Evolutionary conservation across 2,113 vertebrate genomes (phyloP).

Genomic region (Emydocephalus ijimae): DNA sequence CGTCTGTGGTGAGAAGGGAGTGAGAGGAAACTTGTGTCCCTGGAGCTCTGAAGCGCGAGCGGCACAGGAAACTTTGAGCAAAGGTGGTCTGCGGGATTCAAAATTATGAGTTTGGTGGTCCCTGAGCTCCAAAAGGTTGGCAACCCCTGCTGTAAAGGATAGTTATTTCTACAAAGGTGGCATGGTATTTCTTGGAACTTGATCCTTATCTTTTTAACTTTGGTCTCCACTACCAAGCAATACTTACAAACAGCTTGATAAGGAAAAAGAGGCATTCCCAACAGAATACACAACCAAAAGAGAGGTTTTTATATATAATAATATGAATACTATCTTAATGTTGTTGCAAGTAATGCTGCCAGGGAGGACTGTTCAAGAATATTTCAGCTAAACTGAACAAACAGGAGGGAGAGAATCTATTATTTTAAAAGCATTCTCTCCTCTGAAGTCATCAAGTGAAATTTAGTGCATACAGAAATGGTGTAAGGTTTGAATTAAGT

Average conservation of each 20-base stretch:
- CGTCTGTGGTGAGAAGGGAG: too few relatives aligned
- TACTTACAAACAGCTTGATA: not conserved
- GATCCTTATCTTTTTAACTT: not conserved
- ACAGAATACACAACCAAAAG: not conserved
- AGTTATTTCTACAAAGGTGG: not conserved
- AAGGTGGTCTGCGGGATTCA: too few relatives aligned
- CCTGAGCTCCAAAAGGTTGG: too few relatives aligned
- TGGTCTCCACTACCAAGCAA: not conserved
- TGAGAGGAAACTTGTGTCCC: too few relatives aligned
- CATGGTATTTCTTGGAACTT: not conserved
- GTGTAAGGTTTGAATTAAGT: not conserved
- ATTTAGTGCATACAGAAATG: not conserved
- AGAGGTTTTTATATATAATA: not conserved
- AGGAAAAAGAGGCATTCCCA: not conserved
- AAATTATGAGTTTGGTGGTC: too few relatives aligned
- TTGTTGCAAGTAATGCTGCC: not conserved
- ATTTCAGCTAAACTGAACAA: not conserved
- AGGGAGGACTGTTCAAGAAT: not conserved
- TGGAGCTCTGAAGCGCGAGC: too few relatives aligned
- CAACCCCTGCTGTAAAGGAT: not conserved
- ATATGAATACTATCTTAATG: not conserved
- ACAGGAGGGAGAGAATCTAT: not conserved
- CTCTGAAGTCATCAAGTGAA: not conserved
- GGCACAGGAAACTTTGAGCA: too few relatives aligned
- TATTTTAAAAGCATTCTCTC: not conserved